phyloP scores from a whole-genome alignment of 1,140 invertebrate species.

The Oppia nitens region DNA sequence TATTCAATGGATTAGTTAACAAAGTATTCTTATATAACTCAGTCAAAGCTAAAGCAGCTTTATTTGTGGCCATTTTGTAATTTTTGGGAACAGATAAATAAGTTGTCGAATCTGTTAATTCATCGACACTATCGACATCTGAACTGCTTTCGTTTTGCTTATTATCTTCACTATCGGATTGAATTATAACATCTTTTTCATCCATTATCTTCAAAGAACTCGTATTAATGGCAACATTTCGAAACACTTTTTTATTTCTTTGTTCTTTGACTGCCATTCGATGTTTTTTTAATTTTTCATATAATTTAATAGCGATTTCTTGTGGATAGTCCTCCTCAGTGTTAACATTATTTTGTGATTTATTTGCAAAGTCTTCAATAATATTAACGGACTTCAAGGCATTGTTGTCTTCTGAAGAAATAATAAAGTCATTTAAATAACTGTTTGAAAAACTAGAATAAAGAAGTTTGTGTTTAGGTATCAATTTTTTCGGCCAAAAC shows the following conservation, averaged over 20 bases:
- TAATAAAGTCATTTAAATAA: not conserved
- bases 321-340: not conserved
- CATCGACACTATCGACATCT: not conserved
- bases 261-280: not conserved
- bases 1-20: not conserved
- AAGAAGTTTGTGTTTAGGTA: not conserved
- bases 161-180: no score
- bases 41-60: not conserved
- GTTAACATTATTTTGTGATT: no score
- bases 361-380: no score
- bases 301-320: not conserved
- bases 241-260: not conserved
- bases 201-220: not conserved
- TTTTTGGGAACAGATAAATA: not conserved
- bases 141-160: not conserved
- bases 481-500: not conserved
- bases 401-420: not conserved
- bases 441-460: not conserved
- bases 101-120: not conserved
- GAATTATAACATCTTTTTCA: no score
- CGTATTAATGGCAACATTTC: not conserved
- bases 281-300: not conserved
- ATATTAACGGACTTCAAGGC: no score
- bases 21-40: not conserved
- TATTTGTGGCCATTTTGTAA: not conserved